A percentile compares a stretch with the other conserved stretches of the same genome.
phyloP scores from a whole-genome alignment of 2,113 vertebrate genomes.

The Ursus arctos region DNA sequence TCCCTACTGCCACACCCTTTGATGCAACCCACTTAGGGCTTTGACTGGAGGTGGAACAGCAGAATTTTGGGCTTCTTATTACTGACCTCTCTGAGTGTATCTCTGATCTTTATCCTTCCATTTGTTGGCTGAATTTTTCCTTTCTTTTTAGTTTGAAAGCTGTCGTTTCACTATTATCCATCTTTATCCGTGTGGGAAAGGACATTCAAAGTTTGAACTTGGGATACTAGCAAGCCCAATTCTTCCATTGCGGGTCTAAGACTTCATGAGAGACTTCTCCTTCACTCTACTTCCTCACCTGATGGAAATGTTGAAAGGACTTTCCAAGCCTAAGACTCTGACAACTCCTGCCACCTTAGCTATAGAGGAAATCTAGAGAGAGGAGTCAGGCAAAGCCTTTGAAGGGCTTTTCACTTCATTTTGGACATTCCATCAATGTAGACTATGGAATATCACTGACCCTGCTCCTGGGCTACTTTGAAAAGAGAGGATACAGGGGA shows the following conservation, averaged over 20 bases:
- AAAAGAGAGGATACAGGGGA: background rate
- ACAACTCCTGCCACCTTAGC: background rate
- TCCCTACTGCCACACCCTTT: too few relatives aligned
- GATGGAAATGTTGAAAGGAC: background rate
- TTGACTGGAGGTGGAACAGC: fast-evolving
- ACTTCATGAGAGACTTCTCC: background rate
- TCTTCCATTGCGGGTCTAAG: fast-evolving
- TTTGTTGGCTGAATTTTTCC: background rate
- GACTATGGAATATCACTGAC: background rate
- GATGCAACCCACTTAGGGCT: background rate
- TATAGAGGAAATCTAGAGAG: background rate
- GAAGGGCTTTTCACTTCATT: background rate
- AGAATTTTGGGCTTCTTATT: background rate
- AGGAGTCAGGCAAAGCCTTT: background rate
- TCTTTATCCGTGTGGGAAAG: background rate
- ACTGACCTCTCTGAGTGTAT: background rate
- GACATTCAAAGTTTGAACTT: background rate
- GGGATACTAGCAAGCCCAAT: background rate
- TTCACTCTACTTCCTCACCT: background rate
- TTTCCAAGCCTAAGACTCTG: background rate
- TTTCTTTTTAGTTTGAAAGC: background rate
- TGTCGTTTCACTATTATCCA: background rate
- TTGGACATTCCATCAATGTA: background rate
- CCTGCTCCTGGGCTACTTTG: background rate
- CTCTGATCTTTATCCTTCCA: background rate